A percentile compares a stretch with the other conserved stretches of the same genome.
Conservation (phyloP, 2,797 vertebrate species). For the Arrhamphus sclerolepis region DNA sequence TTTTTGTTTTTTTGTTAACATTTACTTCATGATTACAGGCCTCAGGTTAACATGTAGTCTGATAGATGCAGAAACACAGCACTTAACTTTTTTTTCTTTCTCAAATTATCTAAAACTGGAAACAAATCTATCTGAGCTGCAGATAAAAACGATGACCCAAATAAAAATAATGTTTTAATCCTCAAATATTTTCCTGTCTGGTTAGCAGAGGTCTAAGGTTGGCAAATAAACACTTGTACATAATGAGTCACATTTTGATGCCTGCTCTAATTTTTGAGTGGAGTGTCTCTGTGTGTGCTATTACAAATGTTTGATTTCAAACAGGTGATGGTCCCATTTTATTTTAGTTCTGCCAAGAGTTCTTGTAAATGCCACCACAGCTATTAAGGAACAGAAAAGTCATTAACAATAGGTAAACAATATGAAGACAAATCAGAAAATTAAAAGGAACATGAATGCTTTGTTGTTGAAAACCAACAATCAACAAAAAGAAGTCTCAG, state of each 20-base stretch:
- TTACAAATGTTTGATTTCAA: too few relatives aligned
- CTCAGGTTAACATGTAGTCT: too few relatives aligned
- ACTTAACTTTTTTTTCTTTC: too few relatives aligned
- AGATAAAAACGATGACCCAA: background rate
- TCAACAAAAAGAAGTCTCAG: background rate
- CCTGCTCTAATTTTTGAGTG: constrained; percentile 32
- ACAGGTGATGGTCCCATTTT: too few relatives aligned
- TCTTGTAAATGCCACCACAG: constrained; percentile 45
- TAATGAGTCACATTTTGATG: constrained; percentile 62
- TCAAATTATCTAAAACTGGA: too few relatives aligned
- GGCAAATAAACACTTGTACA: constrained; percentile 52
- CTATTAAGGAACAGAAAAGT: constrained; percentile 27
- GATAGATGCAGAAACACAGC: too few relatives aligned
- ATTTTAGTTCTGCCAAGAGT: background rate
- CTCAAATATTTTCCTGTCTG: constrained; percentile 28
- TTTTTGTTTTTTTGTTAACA: too few relatives aligned
- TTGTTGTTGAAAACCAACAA: too few relatives aligned
- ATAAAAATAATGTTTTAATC: constrained; percentile 13
- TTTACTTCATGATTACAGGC: constrained; percentile 1
- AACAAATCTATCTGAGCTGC: too few relatives aligned
- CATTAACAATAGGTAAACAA: constrained; percentile 23
- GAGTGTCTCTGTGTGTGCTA: background rate
- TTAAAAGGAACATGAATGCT: too few relatives aligned
- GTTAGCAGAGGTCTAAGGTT: constrained; percentile 49
- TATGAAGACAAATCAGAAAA: constrained; percentile 1